Evolutionary conservation across 1,140 invertebrate genomes (phyloP).

Genomic region (Piezodorus guildinii): DNA sequence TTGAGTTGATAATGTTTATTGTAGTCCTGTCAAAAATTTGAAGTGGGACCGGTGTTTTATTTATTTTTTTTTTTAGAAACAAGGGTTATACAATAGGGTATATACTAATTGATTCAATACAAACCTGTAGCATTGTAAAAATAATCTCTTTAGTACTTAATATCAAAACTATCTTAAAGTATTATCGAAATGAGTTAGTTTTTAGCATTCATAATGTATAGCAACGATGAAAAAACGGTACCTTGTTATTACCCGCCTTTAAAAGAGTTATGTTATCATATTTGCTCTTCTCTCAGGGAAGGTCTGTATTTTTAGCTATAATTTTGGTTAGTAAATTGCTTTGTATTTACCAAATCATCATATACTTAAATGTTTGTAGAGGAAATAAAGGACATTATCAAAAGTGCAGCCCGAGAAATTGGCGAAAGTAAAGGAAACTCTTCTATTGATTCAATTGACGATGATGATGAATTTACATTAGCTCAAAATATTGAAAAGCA

Average conservation of each 20-base stretch:
- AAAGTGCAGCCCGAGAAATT: not conserved
- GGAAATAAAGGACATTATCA: not conserved
- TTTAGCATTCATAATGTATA: not conserved
- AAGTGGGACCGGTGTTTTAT: no score
- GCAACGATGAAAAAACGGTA: not conserved
- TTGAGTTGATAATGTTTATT: no score
- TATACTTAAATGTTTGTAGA: not conserved
- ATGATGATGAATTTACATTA: slow-evolving; percentile 13
- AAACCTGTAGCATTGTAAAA: no score
- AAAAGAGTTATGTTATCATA: slow-evolving; percentile 1
- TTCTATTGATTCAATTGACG: not conserved
- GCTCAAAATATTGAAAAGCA: slow-evolving; percentile 13
- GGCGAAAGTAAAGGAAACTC: not conserved
- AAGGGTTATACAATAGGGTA: no score
- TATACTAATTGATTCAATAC: no score
- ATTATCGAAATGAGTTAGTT: not conserved
- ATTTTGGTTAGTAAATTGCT: no score
- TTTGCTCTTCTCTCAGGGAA: not conserved
- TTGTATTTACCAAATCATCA: no score
- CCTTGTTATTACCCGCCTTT: not conserved
- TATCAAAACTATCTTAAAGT: no score
- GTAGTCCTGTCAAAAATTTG: no score
- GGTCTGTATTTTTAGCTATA: not conserved
- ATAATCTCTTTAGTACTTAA: no score
- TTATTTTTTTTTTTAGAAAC: no score